A percentile compares a stretch with the other conserved stretches of the same genome.
Evolutionary conservation across 2,888 invertebrate species (phyloP).

Genomic region (Zaprionus bogoriensis): DNA sequence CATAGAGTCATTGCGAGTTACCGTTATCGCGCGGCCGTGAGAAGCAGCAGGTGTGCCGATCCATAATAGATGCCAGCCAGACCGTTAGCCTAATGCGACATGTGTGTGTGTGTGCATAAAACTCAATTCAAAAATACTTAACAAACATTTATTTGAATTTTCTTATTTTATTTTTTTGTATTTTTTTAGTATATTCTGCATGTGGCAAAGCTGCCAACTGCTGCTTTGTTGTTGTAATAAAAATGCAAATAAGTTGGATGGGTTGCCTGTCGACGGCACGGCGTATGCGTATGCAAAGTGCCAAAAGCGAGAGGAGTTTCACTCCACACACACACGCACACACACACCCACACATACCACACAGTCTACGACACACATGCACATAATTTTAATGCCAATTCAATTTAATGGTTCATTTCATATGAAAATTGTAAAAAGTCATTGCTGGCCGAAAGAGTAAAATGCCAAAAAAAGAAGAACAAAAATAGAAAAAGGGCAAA

Average conservation of each 20-base stretch:
- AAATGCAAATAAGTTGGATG: conserved; percentile 74
- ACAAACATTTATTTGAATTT: conserved; percentile 77
- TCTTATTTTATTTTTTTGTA: conserved; percentile 23
- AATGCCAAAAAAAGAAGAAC: conserved; percentile 28
- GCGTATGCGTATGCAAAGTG: conserved; percentile 74
- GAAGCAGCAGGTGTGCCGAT: conserved; percentile 72
- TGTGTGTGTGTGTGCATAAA: conserved; percentile 39
- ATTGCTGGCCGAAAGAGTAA: conserved; percentile 69
- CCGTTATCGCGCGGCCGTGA: conserved; percentile 43
- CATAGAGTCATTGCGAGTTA: conserved; percentile 55
- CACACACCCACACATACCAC: conserved; percentile 22
- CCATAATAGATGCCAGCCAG: conserved; percentile 33
- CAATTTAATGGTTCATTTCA: conserved; percentile 78
- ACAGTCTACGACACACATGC: conserved; percentile 51
- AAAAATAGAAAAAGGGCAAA: conserved; percentile 16
- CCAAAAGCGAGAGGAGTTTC: conserved; percentile 60
- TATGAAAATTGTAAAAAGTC: conserved; percentile 78
- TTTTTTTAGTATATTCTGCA: conserved; percentile 32
- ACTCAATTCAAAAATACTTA: conserved; percentile 77
- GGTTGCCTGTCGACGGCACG: conserved; percentile 44
- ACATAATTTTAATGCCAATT: conserved; percentile 78
- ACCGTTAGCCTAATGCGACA: conserved; percentile 48
- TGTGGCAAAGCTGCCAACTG: conserved; percentile 46
- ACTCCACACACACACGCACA: background rate
- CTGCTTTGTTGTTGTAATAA: conserved; percentile 70